Evolutionary conservation across 2,797 vertebrate species (phyloP), one percentile per base, ranked within the genome.

Genomic region (Chromis chromis): DNA sequence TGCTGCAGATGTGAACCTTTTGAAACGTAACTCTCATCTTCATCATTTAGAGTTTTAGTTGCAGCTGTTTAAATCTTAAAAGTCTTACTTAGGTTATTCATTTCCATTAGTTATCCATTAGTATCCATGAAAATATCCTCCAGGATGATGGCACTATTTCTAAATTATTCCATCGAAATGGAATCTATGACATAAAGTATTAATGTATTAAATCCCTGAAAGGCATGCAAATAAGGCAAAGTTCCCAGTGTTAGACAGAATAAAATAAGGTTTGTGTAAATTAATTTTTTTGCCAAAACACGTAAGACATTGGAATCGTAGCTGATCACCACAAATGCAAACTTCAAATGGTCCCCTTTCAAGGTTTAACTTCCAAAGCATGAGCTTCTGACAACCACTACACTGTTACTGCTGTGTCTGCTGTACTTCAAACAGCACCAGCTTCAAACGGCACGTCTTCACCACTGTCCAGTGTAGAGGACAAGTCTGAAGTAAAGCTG

Each of bases 161-260:
- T 76, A 64, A 81, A 76, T 82, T 10, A 76, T 66, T 77, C 64
- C 36, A 70, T 58, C 17, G 25, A 67, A 83, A 69, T 65, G 36
- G 46, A 73, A 48, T 60, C 66, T 19, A 44, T n/a, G 33, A 68
- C 19, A 82, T 79, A 42, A 74, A 70, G 60, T 76, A 70, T 85
- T 82, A 25, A 82, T 75, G 67, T n/a, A 39, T 69, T 28, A 57
- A 13, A 36, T 70, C 11, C 42, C 73, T 46, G 16, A 25, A 55
- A 67, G 79, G 14, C 25, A 77, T 81, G 71, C 71, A 73, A 81
- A 77, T 78, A 46, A 81, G 33, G 8, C 52, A 59, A 79, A 77
- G 33, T 12, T 62, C 21, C 40, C 21, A 3, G 40, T 33, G n/a
- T 55, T 55, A 65, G 76, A 69, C 11, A 27, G 28, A 63, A 65